Percentiles rank a stretch among this genome's conserved stretches.
Evolutionary conservation across 1,140 invertebrate species (phyloP).

Genomic region (Mercenaria mercenaria): DNA sequence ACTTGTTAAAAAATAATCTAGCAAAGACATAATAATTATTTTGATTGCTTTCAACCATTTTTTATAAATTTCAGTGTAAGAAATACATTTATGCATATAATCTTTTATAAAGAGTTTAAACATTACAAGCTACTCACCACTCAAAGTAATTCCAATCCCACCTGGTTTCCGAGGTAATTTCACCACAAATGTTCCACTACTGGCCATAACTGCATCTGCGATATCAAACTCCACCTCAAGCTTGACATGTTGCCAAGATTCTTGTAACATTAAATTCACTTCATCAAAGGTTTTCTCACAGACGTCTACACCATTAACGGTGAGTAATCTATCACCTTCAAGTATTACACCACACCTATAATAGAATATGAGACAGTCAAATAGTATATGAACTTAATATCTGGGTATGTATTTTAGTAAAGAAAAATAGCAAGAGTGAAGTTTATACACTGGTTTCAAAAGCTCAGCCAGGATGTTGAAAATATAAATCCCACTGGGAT

Average conservation of each 20-base stretch:
- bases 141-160: slow-evolving; percentile 51
- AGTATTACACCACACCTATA: slow-evolving; percentile 91
- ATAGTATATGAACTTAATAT: no score
- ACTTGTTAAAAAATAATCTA: no score
- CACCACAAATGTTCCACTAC: slow-evolving; percentile 95
- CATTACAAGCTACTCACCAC: slow-evolving; percentile 41
- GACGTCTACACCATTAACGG: slow-evolving; percentile 90
- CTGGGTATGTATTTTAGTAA: no score
- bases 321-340: slow-evolving; percentile 93
- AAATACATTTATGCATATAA: no score
- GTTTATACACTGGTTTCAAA: no score
- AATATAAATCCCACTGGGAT: no score
- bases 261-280: slow-evolving; percentile 86
- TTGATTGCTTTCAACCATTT: no score
- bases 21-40: no score
- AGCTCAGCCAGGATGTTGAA: no score
- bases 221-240: slow-evolving; percentile 96
- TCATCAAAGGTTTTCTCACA: slow-evolving; percentile 87
- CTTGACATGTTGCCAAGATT: slow-evolving; percentile 85
- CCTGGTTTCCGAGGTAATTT: slow-evolving; percentile 89
- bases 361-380: slow-evolving; percentile 61
- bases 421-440: no score
- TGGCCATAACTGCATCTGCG: slow-evolving; percentile 95
- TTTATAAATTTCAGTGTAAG: no score
- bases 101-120: no score